Base-by-base conservation (phyloP, 2,888 invertebrate species). In the Imbricaverruca yamaguchii region DNA sequence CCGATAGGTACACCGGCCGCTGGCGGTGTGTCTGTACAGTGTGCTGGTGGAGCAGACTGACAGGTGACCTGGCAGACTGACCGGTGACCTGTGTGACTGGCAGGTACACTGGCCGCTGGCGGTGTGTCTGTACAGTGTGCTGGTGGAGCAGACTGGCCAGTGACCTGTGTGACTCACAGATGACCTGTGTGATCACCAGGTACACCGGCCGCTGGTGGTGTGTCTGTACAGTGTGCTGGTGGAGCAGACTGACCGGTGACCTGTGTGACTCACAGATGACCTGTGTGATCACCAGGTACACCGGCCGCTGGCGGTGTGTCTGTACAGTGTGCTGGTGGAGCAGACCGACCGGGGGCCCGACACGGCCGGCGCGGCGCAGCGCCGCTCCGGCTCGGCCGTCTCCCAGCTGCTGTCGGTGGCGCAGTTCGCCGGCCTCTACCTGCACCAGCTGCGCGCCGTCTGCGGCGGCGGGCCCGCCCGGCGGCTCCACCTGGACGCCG, bases 371-470 rank as follows among this genome's bases (percentile, higher is more conserved):
- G 18, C 11, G 10, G 53, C 12, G 57, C 23, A 0, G 12, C 78
- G 7, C 21, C 77, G n/a, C 8, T 21, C 55, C 21, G 13, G 55
- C 57, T 56, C 78, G 21, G 21, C 13, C 11, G 78, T 21, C 23
- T 55, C 56, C 6, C 56, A 10, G 23, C 78, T 78, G 57, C 78
- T 78, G n/a, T 57, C 78, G 11, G 12, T 78, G 23, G 78, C 57
- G 57, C 78, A 78, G 57, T 78, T 78, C 23, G 25, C 78, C 57
- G 78, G 78, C 6, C 56, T 78, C 23, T 78, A 78, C 78, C n/a
- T 78, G 56, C 23, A 78, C 78, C 23, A n/a, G 56, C 23, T n/a
- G 23, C 56, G 78, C 56, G 78, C 78, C 78, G 57, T 18, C 12
- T 78, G 56, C n/a, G 57, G 59, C 11, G 59, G 39, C 39, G 39